A percentile compares a stretch with the other conserved stretches of the same genome.
These are phyloP conservation scores for Spilosoma lubricipeda DNA, from an alignment of 2,888 invertebrate species.

Conservation along the genomic window DNA sequence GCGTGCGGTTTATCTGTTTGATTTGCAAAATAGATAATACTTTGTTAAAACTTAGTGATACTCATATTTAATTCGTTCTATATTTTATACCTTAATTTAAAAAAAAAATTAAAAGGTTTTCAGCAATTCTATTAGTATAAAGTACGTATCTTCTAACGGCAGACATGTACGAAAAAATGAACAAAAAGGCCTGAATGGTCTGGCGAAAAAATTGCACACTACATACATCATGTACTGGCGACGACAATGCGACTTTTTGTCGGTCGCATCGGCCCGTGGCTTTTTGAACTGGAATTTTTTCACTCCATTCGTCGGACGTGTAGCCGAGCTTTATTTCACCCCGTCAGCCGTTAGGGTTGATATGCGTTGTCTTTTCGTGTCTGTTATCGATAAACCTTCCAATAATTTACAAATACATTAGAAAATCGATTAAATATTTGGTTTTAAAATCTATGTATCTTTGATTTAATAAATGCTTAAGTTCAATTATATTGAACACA, in stretches of 20 bases:
- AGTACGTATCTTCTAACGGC: conserved; percentile 25
- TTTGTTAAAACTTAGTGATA: conserved; percentile 5
- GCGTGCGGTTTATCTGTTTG: conserved; percentile 15
- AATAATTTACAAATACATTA: neutral
- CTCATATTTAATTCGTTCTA: neutral
- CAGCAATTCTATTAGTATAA: neutral
- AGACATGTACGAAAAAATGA: conserved; percentile 38
- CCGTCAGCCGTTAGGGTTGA: conserved; percentile 71
- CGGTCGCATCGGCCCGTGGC: conserved; percentile 66
- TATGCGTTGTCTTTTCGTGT: conserved; percentile 37
- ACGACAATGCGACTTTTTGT: conserved; percentile 77
- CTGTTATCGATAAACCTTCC: conserved; percentile 1
- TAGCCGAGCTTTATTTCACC: conserved; percentile 74
- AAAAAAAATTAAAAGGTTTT: no score
- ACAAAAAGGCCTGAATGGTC: conserved; percentile 49
- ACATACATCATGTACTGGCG: conserved; percentile 49
- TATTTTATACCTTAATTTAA: neutral
- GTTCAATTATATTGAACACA: neutral
- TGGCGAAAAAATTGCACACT: conserved; percentile 64
- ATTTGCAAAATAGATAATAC: conserved; percentile 12
- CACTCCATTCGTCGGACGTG: conserved; percentile 74
- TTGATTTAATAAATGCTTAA: neutral
- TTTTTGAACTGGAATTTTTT: conserved; percentile 85
- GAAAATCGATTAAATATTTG: neutral
- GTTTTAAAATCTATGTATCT: neutral